Conservation (phyloP, 2,113 vertebrate genomes). For the Hippocampus guttulatus region DNA sequence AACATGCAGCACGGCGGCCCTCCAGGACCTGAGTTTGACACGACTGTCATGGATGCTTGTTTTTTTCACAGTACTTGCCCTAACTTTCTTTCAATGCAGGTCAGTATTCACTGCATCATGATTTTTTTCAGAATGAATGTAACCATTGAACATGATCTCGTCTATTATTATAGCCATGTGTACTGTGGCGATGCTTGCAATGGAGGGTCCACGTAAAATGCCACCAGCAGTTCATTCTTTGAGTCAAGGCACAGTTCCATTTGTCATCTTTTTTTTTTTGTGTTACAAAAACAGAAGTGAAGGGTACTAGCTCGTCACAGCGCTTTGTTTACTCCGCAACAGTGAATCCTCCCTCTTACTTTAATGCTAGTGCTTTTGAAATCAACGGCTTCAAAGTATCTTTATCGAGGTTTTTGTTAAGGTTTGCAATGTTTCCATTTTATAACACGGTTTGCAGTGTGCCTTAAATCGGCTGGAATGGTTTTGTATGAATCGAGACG, state of each 20-base stretch:
- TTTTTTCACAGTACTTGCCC: too few species aligned
- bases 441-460: conserved; percentile 21
- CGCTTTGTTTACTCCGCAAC: conserved; percentile 56
- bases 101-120: not conserved
- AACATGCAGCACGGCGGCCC: too few species aligned
- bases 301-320: conserved; percentile 43
- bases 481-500: conserved; percentile 38
- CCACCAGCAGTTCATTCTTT: conserved; percentile 36
- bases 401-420: conserved; percentile 8
- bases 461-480: conserved; percentile 28
- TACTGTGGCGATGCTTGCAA: conserved; percentile 5
- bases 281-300: conserved; percentile 34
- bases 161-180: not conserved
- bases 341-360: conserved; percentile 56
- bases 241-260: conserved; percentile 23
- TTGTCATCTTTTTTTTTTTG: conserved; percentile 56
- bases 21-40: too few species aligned
- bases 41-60: too few species aligned
- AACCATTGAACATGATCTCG: not conserved
- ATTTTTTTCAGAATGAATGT: not conserved
- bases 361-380: conserved; percentile 27
- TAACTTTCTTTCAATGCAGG: too few species aligned
- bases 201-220: conserved; percentile 18
- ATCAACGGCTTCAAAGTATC: conserved; percentile 30
- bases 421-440: conserved; percentile 13